Evolutionary conservation across 2,113 vertebrate species (phyloP), one percentile per base, ranked within the genome.

Genomic region (Malurus cyaneus): DNA sequence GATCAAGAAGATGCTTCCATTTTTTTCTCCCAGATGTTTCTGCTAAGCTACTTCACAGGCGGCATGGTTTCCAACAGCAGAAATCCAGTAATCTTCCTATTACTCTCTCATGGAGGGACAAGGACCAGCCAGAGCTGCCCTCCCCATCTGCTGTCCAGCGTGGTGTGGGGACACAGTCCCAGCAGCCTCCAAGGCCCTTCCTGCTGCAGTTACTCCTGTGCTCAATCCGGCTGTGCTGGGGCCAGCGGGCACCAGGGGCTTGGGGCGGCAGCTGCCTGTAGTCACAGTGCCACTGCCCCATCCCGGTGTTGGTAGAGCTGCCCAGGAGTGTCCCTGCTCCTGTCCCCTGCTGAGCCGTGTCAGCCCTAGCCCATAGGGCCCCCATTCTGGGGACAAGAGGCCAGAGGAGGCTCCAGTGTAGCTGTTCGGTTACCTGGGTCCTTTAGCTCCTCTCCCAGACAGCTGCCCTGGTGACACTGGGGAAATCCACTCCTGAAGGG

Each of bases 201-300:
- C 82, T 9, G 18, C 21, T 47, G 41, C 18, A 6, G 39, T 24
- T 16, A 6, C 11, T 18, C 20, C 25, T 42, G n/a, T 6, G 17
- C 56, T 72, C 54, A 25, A 26, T 5, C 59, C 21, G 29, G 62
- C 59, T 8, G 1, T 2, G 29, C 5, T 71, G 39, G 32, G 14
- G 28, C 0, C 0, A 54, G 34, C 1, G 14, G 31, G 23, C 9
- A 28, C 14, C 34, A 8, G 16, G 49, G n/a, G 28, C 12, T 47
- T 28, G 14, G 34, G 46, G n/a, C 5, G 3, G 46, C 54, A n/a
- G 56, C 26, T 42, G 20, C 44, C 49, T 32, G 4, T 0, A 3
- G 12, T 50, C 70, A 36, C 0, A 0, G 32, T 3, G 14, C 17
- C 41, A 4, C 28, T 0, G 0, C 25, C 10, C 1, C 1, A 29